Base-by-base conservation (phyloP, 2,797 vertebrate species). In the Lepilemur ruficaudatus region DNA sequence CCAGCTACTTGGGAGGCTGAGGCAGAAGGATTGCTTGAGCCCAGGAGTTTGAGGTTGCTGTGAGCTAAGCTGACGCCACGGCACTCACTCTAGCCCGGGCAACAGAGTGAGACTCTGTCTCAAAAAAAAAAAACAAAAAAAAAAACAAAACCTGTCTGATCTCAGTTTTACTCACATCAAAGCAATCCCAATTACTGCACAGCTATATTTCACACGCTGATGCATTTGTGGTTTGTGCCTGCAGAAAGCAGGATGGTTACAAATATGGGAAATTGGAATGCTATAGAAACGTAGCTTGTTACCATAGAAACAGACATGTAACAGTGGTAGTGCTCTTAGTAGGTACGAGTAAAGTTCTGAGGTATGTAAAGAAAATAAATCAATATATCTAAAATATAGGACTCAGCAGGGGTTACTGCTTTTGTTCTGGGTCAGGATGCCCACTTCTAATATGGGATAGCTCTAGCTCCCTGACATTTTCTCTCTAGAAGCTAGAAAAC, bases 291-390 rank as follows among this genome's bases (percentile, higher is more conserved):
- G n/a, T 83, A 41, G 8, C 30, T 84, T 94, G 50, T 93, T 96
- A 80, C 76, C 65, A 79, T 65, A 59, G 93, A 97, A 95, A 87
- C 52, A 92, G 67, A 76, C 35, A 75, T 57, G 28, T 96, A 41
- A 73, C 13, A 92, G 20, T 73, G 13, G 5, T 82, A 93, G 30
- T 96, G 13, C 59, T 94, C 67, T 76, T 22, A 88, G 59, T 85
- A 80, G n/a, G 35, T 87, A 85, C 67, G 67, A 82, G 87, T 61
- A 91, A 84, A 5, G 12, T 94, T 96, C 61, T 90, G 22, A 92
- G 55, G 55, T 46, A 90, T 92, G 59, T 61, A 70, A 48, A 96
- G 79, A 92, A 97, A 87, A 79, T 85, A 92, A 97, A 46, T 95
- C 20, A 79, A 55, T 86, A 48, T 87, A 70, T 96, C 50, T 92